These are phyloP conservation scores for Falco rusticolus DNA, from an alignment of 2,797 vertebrate genomes.

Conservation along the genomic window DNA sequence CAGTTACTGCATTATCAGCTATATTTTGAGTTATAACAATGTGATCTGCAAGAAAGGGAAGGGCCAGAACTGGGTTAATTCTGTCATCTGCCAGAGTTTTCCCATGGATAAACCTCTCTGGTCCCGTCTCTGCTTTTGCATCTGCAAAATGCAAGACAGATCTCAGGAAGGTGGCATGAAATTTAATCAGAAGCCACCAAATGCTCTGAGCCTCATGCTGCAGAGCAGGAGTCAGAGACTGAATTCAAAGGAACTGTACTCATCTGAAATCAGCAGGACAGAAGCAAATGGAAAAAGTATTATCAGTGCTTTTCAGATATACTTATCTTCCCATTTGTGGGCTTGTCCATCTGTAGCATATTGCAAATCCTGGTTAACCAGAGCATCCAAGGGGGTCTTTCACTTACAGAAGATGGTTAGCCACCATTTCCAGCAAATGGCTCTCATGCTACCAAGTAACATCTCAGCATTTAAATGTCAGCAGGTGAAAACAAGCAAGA, in stretches of 20 bases:
- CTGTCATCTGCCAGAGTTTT: background rate
- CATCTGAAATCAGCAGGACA: background rate
- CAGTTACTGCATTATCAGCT: background rate
- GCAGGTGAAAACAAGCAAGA: background rate
- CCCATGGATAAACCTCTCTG: background rate
- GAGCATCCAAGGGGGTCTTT: background rate
- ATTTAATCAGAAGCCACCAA: background rate
- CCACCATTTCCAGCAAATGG: background rate
- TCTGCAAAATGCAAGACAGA: background rate
- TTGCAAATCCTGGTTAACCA: background rate
- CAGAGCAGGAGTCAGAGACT: background rate
- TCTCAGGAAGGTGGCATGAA: background rate
- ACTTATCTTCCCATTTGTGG: background rate
- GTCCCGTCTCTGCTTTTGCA: background rate
- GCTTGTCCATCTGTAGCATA: background rate
- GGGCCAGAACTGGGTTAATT: background rate
- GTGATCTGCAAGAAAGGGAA: background rate
- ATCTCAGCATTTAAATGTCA: background rate
- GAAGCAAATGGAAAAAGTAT: background rate
- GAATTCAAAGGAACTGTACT: background rate
- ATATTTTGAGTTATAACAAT: background rate
- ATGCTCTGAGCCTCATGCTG: background rate
- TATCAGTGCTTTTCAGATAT: background rate
- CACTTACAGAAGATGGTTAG: background rate
- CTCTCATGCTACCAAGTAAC: background rate